Percentiles rank a stretch among this genome's conserved stretches.
These are phyloP conservation scores for Junco hyemalis DNA, from an alignment of 2,113 vertebrate genomes.

Conservation along the genomic window DNA sequence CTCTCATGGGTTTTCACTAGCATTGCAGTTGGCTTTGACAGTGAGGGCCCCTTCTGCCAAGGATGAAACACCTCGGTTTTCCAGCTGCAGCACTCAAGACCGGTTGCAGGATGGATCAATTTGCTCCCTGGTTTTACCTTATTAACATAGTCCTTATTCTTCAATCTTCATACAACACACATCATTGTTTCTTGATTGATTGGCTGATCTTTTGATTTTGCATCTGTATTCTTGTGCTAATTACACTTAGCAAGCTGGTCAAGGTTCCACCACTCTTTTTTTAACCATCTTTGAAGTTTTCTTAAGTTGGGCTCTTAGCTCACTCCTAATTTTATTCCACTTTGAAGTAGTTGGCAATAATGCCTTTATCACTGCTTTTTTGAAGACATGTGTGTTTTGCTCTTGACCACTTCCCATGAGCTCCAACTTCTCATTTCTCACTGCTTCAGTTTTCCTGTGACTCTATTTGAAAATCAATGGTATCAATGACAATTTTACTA, in stretches of 20 bases:
- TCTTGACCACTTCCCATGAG: not conserved
- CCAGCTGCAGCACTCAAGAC: not conserved
- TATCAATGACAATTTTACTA: not conserved
- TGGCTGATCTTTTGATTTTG: not conserved
- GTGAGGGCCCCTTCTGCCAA: not conserved
- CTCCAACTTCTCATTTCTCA: not conserved
- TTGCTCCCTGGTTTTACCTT: not conserved
- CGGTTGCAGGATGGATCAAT: not conserved
- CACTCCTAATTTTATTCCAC: not conserved
- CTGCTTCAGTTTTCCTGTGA: not conserved
- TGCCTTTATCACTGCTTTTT: not conserved
- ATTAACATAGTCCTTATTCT: not conserved
- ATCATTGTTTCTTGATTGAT: not conserved
- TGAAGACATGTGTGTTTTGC: not conserved
- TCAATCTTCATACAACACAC: not conserved
- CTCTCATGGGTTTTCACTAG: not conserved
- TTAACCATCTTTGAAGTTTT: not conserved
- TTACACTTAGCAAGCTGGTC: not conserved
- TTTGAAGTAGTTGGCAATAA: not conserved
- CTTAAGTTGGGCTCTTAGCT: not conserved
- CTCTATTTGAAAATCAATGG: not conserved
- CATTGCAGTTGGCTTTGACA: not conserved
- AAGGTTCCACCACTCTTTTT: not conserved
- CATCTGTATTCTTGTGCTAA: not conserved
- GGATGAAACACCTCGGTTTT: not conserved